These are phyloP conservation scores for Miniopterus natalensis DNA, from an alignment of 2,113 vertebrate species.

Conservation along the genomic window DNA sequence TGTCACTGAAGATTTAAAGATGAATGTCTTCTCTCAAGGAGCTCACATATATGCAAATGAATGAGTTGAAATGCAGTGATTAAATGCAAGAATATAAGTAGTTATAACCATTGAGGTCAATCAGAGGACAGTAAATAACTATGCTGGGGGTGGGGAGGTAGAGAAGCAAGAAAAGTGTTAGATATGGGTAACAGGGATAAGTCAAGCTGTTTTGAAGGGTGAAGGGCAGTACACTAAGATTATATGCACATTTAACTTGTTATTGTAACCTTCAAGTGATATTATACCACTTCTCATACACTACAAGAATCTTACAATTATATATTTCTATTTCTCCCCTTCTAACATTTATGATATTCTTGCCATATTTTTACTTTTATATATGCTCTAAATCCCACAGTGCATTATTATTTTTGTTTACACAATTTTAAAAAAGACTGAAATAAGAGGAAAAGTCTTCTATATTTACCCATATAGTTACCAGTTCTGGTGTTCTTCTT, in stretches of 20 bases:
- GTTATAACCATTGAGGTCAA: not conserved
- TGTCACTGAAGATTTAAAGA: not conserved
- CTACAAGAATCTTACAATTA: not conserved
- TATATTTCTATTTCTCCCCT: not conserved
- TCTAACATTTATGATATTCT: no score
- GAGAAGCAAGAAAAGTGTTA: not conserved
- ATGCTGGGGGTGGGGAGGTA: no score
- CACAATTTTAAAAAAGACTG: not conserved
- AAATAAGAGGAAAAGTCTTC: not conserved
- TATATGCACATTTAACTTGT: not conserved
- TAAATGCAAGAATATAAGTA: constrained; percentile 19
- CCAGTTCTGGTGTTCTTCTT: not conserved
- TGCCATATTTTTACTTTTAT: not conserved
- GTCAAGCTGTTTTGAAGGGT: not conserved
- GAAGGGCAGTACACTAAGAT: not conserved
- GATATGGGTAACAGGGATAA: not conserved
- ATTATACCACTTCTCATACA: not conserved
- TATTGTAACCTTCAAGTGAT: not conserved
- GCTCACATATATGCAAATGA: not conserved
- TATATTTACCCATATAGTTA: not conserved
- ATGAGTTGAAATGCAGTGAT: not conserved
- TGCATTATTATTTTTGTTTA: not conserved
- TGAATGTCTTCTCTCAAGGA: not conserved
- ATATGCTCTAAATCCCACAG: not conserved
- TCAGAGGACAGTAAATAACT: not conserved